Evolutionary conservation across 1,140 invertebrate species (phyloP).

Genomic region (Zaprionus nigranus): DNA sequence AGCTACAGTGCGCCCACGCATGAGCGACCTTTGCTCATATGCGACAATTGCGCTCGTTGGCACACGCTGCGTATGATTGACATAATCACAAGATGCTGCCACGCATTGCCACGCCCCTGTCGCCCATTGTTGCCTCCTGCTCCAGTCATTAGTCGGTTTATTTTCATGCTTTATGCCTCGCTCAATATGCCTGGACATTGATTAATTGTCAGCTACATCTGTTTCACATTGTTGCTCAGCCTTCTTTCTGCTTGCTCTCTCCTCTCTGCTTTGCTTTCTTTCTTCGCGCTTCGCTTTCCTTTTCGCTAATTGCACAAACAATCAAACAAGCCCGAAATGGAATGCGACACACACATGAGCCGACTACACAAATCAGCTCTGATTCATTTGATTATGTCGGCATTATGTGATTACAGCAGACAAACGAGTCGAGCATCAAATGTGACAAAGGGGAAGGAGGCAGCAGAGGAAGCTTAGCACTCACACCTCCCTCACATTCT

Average conservation of each 20-base stretch:
- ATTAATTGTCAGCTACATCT: conserved; percentile 62
- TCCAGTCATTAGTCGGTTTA: conserved; percentile 20
- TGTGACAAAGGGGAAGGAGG: neutral
- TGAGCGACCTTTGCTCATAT: conserved; percentile 24
- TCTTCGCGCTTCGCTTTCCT: neutral
- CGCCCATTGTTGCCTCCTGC: neutral
- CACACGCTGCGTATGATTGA: conserved; percentile 67
- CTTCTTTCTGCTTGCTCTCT: neutral
- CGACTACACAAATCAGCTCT: conserved; percentile 6
- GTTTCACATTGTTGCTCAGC: conserved; percentile 32
- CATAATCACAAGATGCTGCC: conserved; percentile 49
- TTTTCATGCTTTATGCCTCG: conserved; percentile 25
- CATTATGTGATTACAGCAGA: conserved; percentile 9
- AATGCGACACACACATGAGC: conserved; percentile 5
- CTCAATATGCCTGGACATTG: conserved; percentile 64
- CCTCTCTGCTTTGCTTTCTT: neutral
- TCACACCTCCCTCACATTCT: neutral
- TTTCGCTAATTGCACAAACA: conserved; percentile 38
- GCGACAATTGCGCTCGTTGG: conserved; percentile 35
- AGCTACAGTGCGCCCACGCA: conserved; percentile 6
- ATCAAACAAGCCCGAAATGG: conserved; percentile 17
- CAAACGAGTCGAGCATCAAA: conserved; percentile 4
- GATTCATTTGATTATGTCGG: conserved; percentile 11
- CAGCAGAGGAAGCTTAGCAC: neutral
- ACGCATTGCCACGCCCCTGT: conserved; percentile 4